phyloP scores from a whole-genome alignment of 2,888 invertebrate genomes.

The Yponomeuta sedellus region DNA sequence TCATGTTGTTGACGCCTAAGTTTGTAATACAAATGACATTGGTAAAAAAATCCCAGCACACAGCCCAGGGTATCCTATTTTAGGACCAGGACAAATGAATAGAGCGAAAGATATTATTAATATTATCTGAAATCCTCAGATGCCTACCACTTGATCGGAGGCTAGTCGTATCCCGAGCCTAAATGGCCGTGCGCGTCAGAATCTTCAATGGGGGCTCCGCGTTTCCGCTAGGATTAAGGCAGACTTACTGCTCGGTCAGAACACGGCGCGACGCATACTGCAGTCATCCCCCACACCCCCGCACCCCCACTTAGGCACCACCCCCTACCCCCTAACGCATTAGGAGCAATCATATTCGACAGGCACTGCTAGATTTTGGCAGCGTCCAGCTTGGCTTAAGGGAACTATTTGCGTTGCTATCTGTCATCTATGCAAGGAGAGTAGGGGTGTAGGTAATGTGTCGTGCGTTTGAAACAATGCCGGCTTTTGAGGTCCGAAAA shows the following conservation, averaged over 20 bases:
- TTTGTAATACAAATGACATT: too few species aligned
- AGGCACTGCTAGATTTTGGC: conserved; percentile 68
- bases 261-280: conserved; percentile 58
- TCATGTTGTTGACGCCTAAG: too few species aligned
- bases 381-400: conserved; percentile 64
- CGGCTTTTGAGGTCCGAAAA: neutral
- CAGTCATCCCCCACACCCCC: conserved; percentile 26
- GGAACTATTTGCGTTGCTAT: conserved; percentile 49
- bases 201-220: conserved; percentile 70
- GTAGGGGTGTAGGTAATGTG: neutral
- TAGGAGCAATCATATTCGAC: conserved; percentile 76
- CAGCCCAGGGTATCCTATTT: too few species aligned
- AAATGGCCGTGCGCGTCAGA: conserved; percentile 25
- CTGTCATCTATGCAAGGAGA: neutral
- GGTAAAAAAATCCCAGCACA: too few species aligned
- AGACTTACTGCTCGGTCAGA: conserved; percentile 76
- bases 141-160: too few species aligned
- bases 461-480: neutral
- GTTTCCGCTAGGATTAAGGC: conserved; percentile 75
- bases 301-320: conserved; percentile 29
- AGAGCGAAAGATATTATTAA: too few species aligned
- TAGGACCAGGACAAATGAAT: too few species aligned
- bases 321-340: conserved; percentile 50
- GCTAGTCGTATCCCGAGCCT: neutral
- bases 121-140: too few species aligned